These are phyloP conservation scores for Pachypanchax playfairii DNA, from an alignment of 2,113 vertebrate genomes.

Conservation along the genomic window DNA sequence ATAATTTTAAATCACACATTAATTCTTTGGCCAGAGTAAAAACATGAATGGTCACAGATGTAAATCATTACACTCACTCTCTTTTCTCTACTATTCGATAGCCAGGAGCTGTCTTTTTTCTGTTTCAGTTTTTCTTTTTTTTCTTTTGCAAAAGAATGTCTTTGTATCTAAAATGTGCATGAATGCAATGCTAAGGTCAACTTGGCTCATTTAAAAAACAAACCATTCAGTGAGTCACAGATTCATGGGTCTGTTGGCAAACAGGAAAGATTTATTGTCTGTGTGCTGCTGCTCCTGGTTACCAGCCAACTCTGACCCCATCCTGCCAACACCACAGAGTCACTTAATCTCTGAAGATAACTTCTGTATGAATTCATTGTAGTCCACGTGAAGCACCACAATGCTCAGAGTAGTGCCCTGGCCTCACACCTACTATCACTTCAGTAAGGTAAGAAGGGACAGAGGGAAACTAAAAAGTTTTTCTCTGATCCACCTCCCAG, in stretches of 20 bases:
- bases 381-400: conserved; percentile 30
- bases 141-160: conserved; percentile 46
- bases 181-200: conserved; percentile 69
- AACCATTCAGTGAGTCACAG: conserved; percentile 58
- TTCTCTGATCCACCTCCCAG: conserved; percentile 61
- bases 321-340: conserved; percentile 57
- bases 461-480: conserved; percentile 52
- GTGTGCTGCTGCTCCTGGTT: conserved; percentile 61
- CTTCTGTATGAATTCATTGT: conserved; percentile 68
- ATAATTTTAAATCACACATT: conserved; percentile 71
- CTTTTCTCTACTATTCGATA: conserved; percentile 37
- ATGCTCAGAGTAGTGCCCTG: conserved; percentile 46
- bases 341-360: conserved; percentile 67
- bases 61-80: conserved; percentile 37
- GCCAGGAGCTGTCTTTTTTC: conserved; percentile 42
- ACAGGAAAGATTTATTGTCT: conserved; percentile 71
- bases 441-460: conserved; percentile 32
- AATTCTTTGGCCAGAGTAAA: conserved; percentile 67
- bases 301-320: conserved; percentile 70
- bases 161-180: conserved; percentile 71
- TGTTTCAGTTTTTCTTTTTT: conserved; percentile 25
- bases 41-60: conserved; percentile 68
- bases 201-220: conserved; percentile 71
- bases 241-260: conserved; percentile 53
- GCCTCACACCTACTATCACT: conserved; percentile 40